These are phyloP conservation scores for Phrixothrix hirtus DNA, from an alignment of 2,888 invertebrate genomes.

Conservation along the genomic window DNA sequence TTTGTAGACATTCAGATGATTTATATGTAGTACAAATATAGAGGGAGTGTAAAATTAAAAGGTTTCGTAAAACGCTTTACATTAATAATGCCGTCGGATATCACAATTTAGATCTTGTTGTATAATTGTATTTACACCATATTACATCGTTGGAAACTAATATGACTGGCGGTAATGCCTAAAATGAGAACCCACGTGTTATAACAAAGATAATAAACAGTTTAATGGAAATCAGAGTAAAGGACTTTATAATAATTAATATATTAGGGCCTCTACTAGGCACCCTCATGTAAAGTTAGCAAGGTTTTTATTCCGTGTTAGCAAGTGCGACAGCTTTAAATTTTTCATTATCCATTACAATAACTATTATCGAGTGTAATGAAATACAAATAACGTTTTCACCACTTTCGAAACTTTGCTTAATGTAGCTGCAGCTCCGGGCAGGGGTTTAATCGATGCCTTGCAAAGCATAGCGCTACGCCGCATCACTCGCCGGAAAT, in stretches of 20 bases:
- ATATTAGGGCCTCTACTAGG: background rate
- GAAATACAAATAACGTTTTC: slow-evolving; percentile 15
- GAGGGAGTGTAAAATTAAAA: too few species aligned
- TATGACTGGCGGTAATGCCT: too few species aligned
- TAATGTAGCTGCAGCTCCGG: slow-evolving; percentile 18
- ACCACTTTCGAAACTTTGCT: slow-evolving; percentile 8
- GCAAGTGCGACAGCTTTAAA: background rate
- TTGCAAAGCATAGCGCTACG: slow-evolving; percentile 24
- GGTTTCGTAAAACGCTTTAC: too few species aligned
- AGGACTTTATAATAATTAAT: background rate
- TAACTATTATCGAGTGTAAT: slow-evolving; percentile 4
- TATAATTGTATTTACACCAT: too few species aligned
- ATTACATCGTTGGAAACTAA: too few species aligned
- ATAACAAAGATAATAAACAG: background rate
- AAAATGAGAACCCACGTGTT: too few species aligned
- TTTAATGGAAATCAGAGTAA: background rate
- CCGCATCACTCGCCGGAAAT: slow-evolving; percentile 28
- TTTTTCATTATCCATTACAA: background rate
- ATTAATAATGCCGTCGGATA: too few species aligned
- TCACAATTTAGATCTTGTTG: too few species aligned
- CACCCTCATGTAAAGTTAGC: background rate
- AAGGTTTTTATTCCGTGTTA: background rate
- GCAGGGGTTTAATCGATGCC: slow-evolving; percentile 27
- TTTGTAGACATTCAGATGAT: too few species aligned
- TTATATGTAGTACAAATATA: too few species aligned